Evolutionary conservation across 2,113 vertebrate genomes (phyloP), one percentile per base, ranked within the genome.

Genomic region (Elephantulus edwardii): DNA sequence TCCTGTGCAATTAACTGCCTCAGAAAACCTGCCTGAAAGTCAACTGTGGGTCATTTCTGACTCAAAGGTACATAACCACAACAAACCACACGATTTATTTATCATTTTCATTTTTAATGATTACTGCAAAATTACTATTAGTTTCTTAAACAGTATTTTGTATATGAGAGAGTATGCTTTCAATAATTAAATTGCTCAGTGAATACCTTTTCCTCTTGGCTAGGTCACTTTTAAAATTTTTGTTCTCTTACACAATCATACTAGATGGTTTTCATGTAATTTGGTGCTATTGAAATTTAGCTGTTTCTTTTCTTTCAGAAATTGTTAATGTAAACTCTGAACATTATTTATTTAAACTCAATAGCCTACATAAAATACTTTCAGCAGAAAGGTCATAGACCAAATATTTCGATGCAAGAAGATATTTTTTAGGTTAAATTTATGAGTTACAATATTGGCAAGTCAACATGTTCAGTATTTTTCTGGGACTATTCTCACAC

Each of bases 401-500:
- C 42, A 64, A 66, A 68, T 44, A 68, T 71, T 91, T 52, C 88
- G 71, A 91, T 85, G 79, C 85, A 91, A 88, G 76, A 87, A 82
- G 75, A 50, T 91, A 88, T 95, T 91, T 92, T 90, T 95, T 75
- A 95, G 87, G 85, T 91, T 35, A 83, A 52, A 90, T 52, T 89
- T 71, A 60, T 40, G 91, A 89, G 81, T 82, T 76, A 33, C 17
- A 66, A 72, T 58, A 85, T 17, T 89, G 88, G 78, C 82, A 78
- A 91, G 77, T 38, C 79, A 88, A 75, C 35, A 17, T 56, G n/a
- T 52, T 72, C 5, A 26, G 11, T 93, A 82, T 95, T 96, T 93
- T 91, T 64, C 90, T 95, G 83, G 90, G 91, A 75, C 42, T 38
- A 24, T 88, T 96, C 91, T 93, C 91, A 96, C 88, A 91, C 52